Base-by-base conservation (phyloP, 2,113 vertebrate species). In the Pelecanoides urinatrix region DNA sequence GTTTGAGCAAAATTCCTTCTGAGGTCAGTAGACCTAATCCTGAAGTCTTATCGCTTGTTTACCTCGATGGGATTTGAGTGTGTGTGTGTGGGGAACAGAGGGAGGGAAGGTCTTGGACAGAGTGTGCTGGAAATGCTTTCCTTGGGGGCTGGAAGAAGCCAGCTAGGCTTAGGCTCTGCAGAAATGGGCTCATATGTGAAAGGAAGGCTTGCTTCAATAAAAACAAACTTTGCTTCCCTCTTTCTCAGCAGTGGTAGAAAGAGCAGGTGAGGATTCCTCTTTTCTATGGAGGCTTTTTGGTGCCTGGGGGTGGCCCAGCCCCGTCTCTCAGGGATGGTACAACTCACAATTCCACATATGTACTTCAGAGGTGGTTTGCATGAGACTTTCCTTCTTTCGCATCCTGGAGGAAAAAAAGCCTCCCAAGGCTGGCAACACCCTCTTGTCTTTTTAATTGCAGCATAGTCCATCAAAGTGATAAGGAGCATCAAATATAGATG, bases 1-100 rank as follows among this genome's bases (percentile, higher is more conserved):
- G 72, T 80, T 91, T 56, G 71, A 96, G 77, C 59, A 96, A 96
- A 97, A 95, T 94, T 91, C 93, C 86, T 91, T 89, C 70, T 94
- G 92, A 96, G 93, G 91, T 96, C 86, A 88, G 83, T 94, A 79
- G 80, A 90, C 79, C 88, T 87, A 86, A 92, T 85, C 84, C 81
- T 29, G 22, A 77, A 83, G 76, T 81, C 27, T 91, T 94, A 86
- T 21, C 32, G 6, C 76, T 88, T 88, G 78, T 91, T 94, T 94
- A 95, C 83, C 72, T 94, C 58, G 1, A 56, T 86, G 73, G 65
- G 91, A 72, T 83, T 89, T 85, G 62, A 36, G 34, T 15, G 40
- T 21, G 40, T 84, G 22, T 44, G 38, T 4, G 44, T 1, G 29
- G 29, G 42, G 16, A 71, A 25, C 15, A 47, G 58, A 21, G 53